Base-by-base conservation (phyloP, 2,888 invertebrate genomes). In the Thymelicus acteon region DNA sequence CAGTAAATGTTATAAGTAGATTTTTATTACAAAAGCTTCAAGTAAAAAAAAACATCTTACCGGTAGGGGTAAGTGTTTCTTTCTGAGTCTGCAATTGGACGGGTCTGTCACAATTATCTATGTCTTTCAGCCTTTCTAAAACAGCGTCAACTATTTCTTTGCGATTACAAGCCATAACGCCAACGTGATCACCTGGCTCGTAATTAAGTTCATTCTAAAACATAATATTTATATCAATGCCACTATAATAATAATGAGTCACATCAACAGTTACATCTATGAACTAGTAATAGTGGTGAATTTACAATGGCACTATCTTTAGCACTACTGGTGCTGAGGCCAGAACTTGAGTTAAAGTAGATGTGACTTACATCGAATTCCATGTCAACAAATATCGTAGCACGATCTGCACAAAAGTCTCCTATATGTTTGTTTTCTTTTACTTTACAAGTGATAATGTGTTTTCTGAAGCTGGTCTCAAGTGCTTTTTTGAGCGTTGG, bases 171-270 rank as follows among this genome's bases (percentile, higher is more conserved):
- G 98, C 96, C 86, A 97, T 96, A n/a, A 99, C 96, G 5, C 98
- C 98, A 13, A 99, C 95, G 84, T 99, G 99, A 88, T 99, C 99
- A 0, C 99, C 99, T 0, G 98, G 98, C 47, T 96, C 96, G 82
- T 98, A 98, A 47, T 94, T 88, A 24, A 97, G 82, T 78, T 95
- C 95, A 76, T 74, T 77, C 94, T 94, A 76, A 60, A 84, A 74
- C 54, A 69, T 54, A 31, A 62, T 58, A 7, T 24, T 62, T 15
- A 67, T 68, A 58, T 60, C 19, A 10, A 44, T 54, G 19, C 6
- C 39, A 24, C 7, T 0, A 7, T 3, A 52, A 7, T 19, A 19
- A 19, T 19, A 19, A 19, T 19, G 19, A 19, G 2, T 19, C 19
- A 19, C 19, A 19, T 19, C 19, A 19, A 19, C 2, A 2, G 19